phyloP scores from a whole-genome alignment of 2,797 vertebrate genomes.

The Discoglossus pictus region DNA sequence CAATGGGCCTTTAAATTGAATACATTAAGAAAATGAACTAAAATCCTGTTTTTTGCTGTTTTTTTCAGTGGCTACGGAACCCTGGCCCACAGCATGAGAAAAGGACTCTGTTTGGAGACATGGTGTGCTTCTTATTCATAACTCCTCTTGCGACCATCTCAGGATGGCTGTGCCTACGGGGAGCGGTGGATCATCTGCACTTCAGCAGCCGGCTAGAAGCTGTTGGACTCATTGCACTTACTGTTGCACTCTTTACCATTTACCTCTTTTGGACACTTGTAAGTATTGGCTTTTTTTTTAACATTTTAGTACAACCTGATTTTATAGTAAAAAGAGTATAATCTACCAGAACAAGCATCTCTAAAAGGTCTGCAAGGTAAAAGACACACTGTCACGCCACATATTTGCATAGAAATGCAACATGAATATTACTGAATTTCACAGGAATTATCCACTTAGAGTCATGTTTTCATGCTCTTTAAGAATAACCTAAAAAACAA shows the following conservation, averaged over 20 bases:
- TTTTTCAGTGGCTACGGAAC: slow-evolving; percentile 78
- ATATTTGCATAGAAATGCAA: no score
- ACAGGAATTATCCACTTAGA: no score
- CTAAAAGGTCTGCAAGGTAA: no score
- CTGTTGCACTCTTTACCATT: slow-evolving; percentile 85
- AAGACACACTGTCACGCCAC: no score
- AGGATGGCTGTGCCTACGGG: slow-evolving; percentile 83
- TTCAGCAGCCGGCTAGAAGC: slow-evolving; percentile 85
- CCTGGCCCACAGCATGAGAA: slow-evolving; percentile 81
- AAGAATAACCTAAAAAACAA: no score
- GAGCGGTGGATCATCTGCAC: slow-evolving; percentile 83
- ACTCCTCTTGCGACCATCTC: slow-evolving; percentile 83
- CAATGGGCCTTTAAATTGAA: no score
- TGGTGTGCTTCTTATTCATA: slow-evolving; percentile 87
- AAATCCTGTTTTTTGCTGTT: slow-evolving; percentile 35
- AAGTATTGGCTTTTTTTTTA: slow-evolving; percentile 58
- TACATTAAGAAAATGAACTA: no score
- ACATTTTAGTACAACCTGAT: no score
- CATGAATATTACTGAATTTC: no score
- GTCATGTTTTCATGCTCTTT: no score
- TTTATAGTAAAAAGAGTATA: no score
- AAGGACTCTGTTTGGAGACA: slow-evolving; percentile 81
- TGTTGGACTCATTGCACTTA: slow-evolving; percentile 83
- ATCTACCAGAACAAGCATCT: no score
- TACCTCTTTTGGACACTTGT: slow-evolving; percentile 89